Evolutionary conservation across 1,140 invertebrate species (phyloP).

Genomic region (Anthonomus grandis): DNA sequence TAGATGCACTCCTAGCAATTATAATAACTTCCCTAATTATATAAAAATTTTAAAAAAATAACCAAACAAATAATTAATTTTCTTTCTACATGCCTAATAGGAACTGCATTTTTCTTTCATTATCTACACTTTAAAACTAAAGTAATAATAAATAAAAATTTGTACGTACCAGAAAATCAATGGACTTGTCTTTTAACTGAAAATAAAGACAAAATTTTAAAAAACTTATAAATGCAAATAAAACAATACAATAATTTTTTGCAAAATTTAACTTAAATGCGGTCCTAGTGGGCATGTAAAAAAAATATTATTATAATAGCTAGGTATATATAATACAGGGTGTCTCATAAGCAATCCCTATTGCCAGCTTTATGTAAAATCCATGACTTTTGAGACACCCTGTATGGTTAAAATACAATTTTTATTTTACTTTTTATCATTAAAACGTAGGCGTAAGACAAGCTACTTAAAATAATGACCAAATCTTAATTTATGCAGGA

Average conservation of each 20-base stretch:
- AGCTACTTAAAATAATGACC: no score
- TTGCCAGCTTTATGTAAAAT: no score
- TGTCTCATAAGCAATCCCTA: no score
- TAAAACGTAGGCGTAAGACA: no score
- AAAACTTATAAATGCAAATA: not conserved
- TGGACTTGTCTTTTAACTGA: conserved; percentile 44
- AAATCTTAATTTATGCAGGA: no score
- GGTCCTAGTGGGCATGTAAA: conserved; percentile 5
- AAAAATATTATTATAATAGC: not conserved
- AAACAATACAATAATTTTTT: conserved; percentile 12
- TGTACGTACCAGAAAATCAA: conserved; percentile 43
- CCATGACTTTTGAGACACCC: no score
- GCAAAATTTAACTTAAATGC: not conserved
- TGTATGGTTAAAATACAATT: no score
- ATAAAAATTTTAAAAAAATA: no score
- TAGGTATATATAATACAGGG: not conserved
- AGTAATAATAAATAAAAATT: conserved; percentile 23
- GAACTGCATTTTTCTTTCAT: conserved; percentile 7
- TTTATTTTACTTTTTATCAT: no score
- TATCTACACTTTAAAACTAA: not conserved
- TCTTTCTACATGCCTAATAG: conserved; percentile 28
- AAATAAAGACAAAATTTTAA: conserved; percentile 35
- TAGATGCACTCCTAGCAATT: no score
- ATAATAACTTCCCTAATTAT: no score
- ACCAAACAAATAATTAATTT: conserved; percentile 1